Evolutionary conservation across 2,797 vertebrate species (phyloP).

Genomic region (Morelia viridis): DNA sequence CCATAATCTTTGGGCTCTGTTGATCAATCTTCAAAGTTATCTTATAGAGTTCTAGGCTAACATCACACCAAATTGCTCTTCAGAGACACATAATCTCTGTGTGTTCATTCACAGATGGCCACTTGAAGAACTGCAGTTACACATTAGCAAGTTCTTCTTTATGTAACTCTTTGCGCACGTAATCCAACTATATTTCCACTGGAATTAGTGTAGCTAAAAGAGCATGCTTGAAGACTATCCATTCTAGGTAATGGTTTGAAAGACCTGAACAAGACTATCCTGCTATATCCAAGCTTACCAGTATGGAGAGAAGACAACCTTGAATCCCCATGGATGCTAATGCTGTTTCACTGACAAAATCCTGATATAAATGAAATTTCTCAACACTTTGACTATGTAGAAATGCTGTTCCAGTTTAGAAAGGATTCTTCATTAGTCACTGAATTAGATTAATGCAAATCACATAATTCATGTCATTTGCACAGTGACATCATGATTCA

Average conservation of each 20-base stretch:
- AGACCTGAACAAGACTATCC: background rate
- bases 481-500: background rate
- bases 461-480: background rate
- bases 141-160: background rate
- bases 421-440: background rate
- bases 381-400: background rate
- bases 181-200: background rate
- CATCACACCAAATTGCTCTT: no score
- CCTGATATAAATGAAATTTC: background rate
- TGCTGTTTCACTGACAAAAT: background rate
- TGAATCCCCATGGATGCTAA: background rate
- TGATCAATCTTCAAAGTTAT: no score
- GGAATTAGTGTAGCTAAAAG: background rate
- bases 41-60: no score
- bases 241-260: background rate
- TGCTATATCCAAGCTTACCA: background rate
- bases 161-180: background rate
- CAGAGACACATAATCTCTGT: no score
- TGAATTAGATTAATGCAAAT: background rate
- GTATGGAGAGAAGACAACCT: background rate
- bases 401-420: background rate
- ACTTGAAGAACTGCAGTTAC: no score
- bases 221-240: no score
- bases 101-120: no score
- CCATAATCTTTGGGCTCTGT: no score